phyloP scores from a whole-genome alignment of 2,888 invertebrate genomes.

The Petrolisthes cinctipes region DNA sequence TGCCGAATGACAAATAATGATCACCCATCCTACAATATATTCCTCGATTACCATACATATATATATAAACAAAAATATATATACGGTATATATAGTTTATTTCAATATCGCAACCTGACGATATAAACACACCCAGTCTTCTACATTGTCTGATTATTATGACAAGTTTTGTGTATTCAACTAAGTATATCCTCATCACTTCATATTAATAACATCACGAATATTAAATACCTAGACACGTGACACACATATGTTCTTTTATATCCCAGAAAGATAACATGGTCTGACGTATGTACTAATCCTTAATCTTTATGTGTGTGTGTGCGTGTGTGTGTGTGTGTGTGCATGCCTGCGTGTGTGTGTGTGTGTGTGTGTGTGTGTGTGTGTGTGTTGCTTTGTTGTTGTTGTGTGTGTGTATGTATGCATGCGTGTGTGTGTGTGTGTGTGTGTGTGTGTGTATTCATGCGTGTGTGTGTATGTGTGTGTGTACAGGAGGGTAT shows the following conservation, averaged over 20 bases:
- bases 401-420: not conserved
- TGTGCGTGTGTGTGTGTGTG: not conserved
- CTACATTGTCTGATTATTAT: too few species aligned
- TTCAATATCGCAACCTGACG: too few species aligned
- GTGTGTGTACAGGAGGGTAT: constrained; percentile 41
- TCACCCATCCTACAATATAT: too few species aligned
- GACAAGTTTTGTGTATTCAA: not conserved
- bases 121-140: too few species aligned
- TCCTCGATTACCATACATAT: too few species aligned
- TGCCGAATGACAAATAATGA: too few species aligned
- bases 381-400: not conserved
- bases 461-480: not conserved
- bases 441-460: not conserved
- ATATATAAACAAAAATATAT: too few species aligned
- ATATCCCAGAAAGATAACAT: not conserved
- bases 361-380: not conserved
- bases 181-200: not conserved
- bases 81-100: too few species aligned
- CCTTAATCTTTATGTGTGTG: not conserved
- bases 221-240: not conserved
- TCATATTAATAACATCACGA: not conserved
- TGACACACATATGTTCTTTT: not conserved
- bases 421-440: not conserved
- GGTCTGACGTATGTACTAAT: not conserved
- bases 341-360: not conserved